Conservation (phyloP, 2,888 invertebrate species). For the Stegana nigrithorax region DNA sequence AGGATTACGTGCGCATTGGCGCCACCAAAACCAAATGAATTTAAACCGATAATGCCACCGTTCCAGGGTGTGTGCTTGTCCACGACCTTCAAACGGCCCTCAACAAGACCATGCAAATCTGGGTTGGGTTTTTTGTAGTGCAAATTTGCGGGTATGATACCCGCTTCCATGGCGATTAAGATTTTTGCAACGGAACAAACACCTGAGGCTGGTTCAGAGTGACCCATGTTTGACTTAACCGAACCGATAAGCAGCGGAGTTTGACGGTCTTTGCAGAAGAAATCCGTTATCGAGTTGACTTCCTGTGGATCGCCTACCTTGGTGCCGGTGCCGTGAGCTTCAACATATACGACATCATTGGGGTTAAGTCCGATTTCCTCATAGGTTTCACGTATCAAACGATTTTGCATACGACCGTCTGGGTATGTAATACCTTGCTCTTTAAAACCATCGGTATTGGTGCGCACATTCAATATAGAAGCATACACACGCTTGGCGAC, state of each 20-base stretch:
- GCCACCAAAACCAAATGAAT: constrained; percentile 99
- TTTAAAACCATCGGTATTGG: constrained; percentile 94
- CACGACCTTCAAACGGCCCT: constrained; percentile 93
- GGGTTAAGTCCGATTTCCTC: constrained; percentile 85
- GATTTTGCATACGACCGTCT: constrained; percentile 82
- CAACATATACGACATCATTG: constrained; percentile 87
- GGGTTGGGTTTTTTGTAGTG: constrained; percentile 89
- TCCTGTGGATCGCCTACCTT: constrained; percentile 99
- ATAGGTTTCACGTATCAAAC: constrained; percentile 87
- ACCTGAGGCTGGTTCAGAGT: constrained; percentile 94
- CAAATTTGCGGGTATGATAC: constrained; percentile 89
- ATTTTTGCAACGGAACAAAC: constrained; percentile 92
- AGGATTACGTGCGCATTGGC: constrained; percentile 94
- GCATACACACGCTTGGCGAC: constrained; percentile 86
- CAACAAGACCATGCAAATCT: constrained; percentile 89
- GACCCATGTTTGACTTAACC: constrained; percentile 99
- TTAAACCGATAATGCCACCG: constrained; percentile 92
- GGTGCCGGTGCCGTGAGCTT: constrained; percentile 98
- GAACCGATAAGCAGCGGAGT: constrained; percentile 91
- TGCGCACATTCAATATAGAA: constrained; percentile 86
- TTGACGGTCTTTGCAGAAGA: constrained; percentile 86
- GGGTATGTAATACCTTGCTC: constrained; percentile 91
- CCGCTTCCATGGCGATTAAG: constrained; percentile 91
- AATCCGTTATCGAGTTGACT: constrained; percentile 91
- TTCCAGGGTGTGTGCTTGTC: constrained; percentile 84